Conservation (phyloP, 2,797 vertebrate genomes). For the Synaphobranchus kaupii region DNA sequence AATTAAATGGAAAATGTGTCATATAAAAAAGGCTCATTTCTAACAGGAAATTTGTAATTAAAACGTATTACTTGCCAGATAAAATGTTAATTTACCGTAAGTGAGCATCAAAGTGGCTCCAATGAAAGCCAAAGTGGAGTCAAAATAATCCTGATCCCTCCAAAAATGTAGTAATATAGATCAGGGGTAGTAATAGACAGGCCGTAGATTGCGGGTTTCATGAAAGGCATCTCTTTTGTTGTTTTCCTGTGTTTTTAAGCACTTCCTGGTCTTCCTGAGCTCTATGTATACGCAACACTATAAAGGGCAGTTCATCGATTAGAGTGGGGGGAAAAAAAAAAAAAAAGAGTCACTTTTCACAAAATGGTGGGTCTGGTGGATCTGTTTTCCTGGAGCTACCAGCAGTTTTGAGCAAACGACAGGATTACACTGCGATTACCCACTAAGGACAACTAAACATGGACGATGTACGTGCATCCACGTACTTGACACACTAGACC, state of each 20-base stretch:
- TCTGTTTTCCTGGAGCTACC: neutral
- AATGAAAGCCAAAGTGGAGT: neutral
- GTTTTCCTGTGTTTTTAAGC: neutral
- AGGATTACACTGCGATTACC: neutral
- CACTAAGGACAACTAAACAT: neutral
- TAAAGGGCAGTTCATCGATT: neutral
- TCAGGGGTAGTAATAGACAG: neutral
- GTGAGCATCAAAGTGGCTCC: neutral
- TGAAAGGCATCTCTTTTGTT: neutral
- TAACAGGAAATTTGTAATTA: neutral
- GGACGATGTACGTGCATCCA: neutral
- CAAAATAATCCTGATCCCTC: neutral
- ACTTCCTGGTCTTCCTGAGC: neutral
- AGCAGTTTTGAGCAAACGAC: neutral
- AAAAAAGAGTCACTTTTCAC: neutral
- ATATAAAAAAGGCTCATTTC: neutral
- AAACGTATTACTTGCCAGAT: neutral
- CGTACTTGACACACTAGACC: neutral
- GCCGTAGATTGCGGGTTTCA: neutral
- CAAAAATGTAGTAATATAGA: neutral
- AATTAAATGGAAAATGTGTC: neutral
- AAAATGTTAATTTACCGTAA: neutral
- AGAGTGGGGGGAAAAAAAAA: neutral
- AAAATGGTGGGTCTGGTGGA: neutral
- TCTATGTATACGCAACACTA: neutral